phyloP scores from a whole-genome alignment of 2,888 invertebrate genomes.

The Andrena chrysosceles region DNA sequence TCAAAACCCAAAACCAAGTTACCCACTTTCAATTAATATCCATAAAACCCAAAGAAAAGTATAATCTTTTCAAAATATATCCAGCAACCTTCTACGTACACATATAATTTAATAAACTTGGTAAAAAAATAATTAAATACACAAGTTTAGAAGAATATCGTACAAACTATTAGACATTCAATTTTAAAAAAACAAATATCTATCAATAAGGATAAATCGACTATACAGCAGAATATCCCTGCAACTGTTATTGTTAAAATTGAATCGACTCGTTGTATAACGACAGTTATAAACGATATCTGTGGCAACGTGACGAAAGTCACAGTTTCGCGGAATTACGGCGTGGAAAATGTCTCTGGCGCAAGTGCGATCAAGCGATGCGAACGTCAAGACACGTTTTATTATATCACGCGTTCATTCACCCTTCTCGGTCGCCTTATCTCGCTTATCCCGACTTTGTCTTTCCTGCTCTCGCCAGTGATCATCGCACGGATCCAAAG shows the following conservation, averaged over 20 bases:
- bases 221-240: background rate
- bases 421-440: slow-evolving; percentile 60
- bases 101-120: too few relatives aligned
- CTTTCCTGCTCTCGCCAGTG: slow-evolving; percentile 32
- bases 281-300: slow-evolving; percentile 10
- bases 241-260: background rate
- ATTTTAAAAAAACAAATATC: background rate
- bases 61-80: too few relatives aligned
- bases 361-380: slow-evolving; percentile 51
- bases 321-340: background rate
- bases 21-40: background rate
- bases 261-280: background rate
- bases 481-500: slow-evolving; percentile 39
- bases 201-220: background rate
- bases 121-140: too few relatives aligned
- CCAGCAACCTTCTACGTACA: too few relatives aligned
- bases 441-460: slow-evolving; percentile 49
- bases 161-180: too few relatives aligned
- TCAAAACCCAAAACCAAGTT: background rate
- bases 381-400: slow-evolving; percentile 57
- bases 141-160: too few relatives aligned
- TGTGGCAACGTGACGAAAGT: slow-evolving; percentile 20
- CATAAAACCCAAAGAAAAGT: too few relatives aligned
- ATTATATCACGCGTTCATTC: slow-evolving; percentile 66
- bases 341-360: slow-evolving; percentile 37